These are phyloP conservation scores for Hydrochoerus hydrochaeris DNA, from an alignment of 2,113 vertebrate genomes.

Conservation along the genomic window DNA sequence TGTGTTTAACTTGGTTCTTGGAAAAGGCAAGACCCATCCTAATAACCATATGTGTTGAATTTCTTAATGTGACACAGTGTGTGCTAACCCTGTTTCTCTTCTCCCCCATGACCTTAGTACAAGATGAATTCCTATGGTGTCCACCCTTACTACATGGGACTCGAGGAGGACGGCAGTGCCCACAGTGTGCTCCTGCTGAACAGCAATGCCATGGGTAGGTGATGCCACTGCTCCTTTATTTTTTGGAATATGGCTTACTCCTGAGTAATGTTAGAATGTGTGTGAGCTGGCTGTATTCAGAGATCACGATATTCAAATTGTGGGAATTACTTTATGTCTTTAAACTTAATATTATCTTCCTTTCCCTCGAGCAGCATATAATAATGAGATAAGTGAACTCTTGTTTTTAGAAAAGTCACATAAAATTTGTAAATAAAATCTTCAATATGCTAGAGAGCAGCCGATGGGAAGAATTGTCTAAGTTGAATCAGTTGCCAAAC, in stretches of 20 bases:
- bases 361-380: not conserved
- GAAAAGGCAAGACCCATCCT: not conserved
- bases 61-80: not conserved
- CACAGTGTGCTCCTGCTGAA: slow-evolving; percentile 95
- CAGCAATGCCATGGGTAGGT: slow-evolving; percentile 97
- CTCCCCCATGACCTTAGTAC: slow-evolving; percentile 81
- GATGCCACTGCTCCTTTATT: rapidly evolving
- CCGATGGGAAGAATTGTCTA: not conserved
- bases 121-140: slow-evolving; percentile 92
- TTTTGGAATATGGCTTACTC: rapidly evolving
- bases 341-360: not conserved
- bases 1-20: not conserved
- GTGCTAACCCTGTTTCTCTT: not conserved
- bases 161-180: slow-evolving; percentile 90
- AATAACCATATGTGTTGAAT: not conserved
- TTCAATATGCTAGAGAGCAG: not conserved
- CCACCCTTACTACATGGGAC: slow-evolving; percentile 95
- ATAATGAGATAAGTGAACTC: not conserved
- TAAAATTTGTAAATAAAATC: not conserved
- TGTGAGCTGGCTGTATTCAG: not conserved
- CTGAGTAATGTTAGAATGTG: not conserved
- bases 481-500: not conserved
- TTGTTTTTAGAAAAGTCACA: not conserved
- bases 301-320: not conserved
- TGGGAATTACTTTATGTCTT: not conserved